phyloP scores from a whole-genome alignment of 2,113 vertebrate genomes.

The Alaudala cheleensis region DNA sequence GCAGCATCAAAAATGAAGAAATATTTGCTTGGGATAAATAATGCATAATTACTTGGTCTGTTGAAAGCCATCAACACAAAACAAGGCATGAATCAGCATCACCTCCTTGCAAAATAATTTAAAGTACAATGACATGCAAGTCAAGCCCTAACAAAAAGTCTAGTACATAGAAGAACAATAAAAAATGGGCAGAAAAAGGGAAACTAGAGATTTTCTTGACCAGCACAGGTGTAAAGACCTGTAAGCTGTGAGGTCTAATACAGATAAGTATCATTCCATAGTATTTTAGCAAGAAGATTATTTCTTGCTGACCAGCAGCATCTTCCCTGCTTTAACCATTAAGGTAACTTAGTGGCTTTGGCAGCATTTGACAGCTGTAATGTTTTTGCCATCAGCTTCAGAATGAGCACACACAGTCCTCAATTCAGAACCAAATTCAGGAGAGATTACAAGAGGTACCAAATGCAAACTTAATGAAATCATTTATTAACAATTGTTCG shows the following conservation, averaged over 20 bases:
- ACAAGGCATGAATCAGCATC: background rate
- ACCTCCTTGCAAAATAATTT: background rate
- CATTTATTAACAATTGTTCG: background rate
- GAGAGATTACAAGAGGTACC: background rate
- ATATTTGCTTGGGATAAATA: background rate
- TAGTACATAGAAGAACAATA: fast-evolving
- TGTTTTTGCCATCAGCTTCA: background rate
- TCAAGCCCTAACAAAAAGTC: background rate
- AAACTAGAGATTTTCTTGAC: background rate
- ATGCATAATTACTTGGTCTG: background rate
- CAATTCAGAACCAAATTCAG: background rate
- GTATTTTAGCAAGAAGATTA: background rate
- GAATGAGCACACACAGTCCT: background rate
- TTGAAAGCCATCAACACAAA: background rate
- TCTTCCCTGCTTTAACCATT: background rate
- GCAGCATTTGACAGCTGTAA: background rate
- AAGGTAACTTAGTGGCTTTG: background rate
- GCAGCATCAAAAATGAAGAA: background rate
- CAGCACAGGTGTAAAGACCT: background rate
- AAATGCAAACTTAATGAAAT: background rate
- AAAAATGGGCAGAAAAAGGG: background rate
- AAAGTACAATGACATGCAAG: background rate
- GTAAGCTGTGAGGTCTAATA: background rate
- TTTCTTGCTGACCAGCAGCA: background rate
- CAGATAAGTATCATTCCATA: background rate